phyloP scores from a whole-genome alignment of 2,888 invertebrate genomes.

The Agriopis leucophaearia region DNA sequence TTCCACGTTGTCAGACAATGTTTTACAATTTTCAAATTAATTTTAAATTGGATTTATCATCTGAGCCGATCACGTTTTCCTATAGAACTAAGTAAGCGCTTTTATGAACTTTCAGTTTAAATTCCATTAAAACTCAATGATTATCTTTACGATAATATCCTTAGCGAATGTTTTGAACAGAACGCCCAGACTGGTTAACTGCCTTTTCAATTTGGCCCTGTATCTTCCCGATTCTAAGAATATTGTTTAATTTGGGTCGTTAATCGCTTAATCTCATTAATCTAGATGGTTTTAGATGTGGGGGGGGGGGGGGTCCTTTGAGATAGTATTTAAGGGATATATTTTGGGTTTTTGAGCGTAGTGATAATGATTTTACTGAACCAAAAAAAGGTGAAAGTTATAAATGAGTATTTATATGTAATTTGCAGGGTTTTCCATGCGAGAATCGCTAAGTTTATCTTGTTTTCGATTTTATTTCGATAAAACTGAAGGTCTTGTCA shows the following conservation, averaged over 20 bases:
- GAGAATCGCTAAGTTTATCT: too few species aligned
- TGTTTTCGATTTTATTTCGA: too few species aligned
- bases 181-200: constrained; percentile 22
- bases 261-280: constrained; percentile 26
- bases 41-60: constrained; percentile 7
- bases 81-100: constrained; percentile 18
- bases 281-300: constrained; percentile 4
- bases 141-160: constrained; percentile 40
- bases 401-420: too few species aligned
- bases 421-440: too few species aligned
- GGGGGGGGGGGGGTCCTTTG: neutral
- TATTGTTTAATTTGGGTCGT: constrained; percentile 26
- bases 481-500: too few species aligned
- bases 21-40: too few species aligned
- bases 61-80: constrained; percentile 14
- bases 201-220: constrained; percentile 35
- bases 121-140: constrained; percentile 42
- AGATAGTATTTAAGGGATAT: neutral
- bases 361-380: neutral
- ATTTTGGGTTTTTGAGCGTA: neutral
- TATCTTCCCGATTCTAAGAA: constrained; percentile 25
- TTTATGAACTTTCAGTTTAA: constrained; percentile 28
- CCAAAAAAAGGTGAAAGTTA: neutral
- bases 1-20: too few species aligned
- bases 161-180: constrained; percentile 25